Percentiles rank a stretch among this genome's conserved stretches.
Evolutionary conservation across 1,140 invertebrate genomes (phyloP).

Genomic region (Procambarus virginalis): DNA sequence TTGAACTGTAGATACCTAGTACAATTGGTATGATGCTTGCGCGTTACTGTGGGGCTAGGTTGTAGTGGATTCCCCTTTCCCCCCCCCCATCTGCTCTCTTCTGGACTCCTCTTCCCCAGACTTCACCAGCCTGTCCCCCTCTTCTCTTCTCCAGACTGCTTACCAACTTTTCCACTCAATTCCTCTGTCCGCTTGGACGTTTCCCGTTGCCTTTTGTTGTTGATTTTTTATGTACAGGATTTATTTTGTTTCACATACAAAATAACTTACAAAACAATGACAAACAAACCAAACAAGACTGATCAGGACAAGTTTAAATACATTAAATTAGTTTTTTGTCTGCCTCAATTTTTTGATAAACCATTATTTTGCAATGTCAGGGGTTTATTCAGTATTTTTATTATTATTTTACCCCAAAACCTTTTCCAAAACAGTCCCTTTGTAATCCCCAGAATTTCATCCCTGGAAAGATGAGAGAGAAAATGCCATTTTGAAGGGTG

Average conservation of each 20-base stretch:
- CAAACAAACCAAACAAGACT: constrained; percentile 66
- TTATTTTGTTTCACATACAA: constrained; percentile 61
- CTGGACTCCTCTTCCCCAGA: constrained; percentile 66
- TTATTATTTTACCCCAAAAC: constrained; percentile 57
- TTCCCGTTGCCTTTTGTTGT: constrained; percentile 63
- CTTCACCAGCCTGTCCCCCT: constrained; percentile 66
- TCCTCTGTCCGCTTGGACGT: constrained; percentile 66
- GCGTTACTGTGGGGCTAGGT: constrained; percentile 57
- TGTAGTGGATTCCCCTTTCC: constrained; percentile 46
- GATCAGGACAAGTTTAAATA: constrained; percentile 57
- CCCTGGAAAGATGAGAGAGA: constrained; percentile 66
- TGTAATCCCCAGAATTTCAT: constrained; percentile 61
- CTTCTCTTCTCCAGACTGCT: constrained; percentile 67
- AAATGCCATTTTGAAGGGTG: constrained; percentile 66
- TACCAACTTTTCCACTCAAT: constrained; percentile 64
- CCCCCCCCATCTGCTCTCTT: constrained; percentile 63
- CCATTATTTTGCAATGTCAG: constrained; percentile 47
- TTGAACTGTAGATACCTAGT: constrained; percentile 18
- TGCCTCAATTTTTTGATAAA: constrained; percentile 55
- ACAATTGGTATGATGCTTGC: constrained; percentile 43
- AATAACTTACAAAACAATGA: constrained; percentile 56
- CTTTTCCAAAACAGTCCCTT: constrained; percentile 67
- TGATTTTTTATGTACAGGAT: constrained; percentile 60
- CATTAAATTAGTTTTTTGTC: constrained; percentile 48
- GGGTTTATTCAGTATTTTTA: constrained; percentile 48